A percentile compares a stretch with the other conserved stretches of the same genome.
Conservation (phyloP, 2,888 invertebrate genomes). For the Allygus modestus region DNA sequence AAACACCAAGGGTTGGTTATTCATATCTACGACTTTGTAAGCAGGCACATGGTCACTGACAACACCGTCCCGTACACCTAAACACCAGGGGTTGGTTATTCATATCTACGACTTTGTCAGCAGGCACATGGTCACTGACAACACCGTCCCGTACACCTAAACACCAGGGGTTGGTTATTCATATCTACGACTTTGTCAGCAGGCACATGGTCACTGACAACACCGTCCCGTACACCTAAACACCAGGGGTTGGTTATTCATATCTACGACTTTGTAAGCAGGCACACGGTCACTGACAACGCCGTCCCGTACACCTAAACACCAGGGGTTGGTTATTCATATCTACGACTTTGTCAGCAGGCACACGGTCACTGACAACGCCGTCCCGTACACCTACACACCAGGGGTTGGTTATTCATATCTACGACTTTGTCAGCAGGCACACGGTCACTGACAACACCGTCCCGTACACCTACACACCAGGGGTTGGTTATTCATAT, state of each 20-base stretch:
- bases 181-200: neutral
- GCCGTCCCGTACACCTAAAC: conserved; percentile 10
- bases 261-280: no score
- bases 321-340: no score
- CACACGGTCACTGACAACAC: neutral
- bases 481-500: no score
- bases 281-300: neutral
- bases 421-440: no score
- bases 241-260: no score
- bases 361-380: neutral
- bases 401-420: no score
- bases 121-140: conserved; percentile 12
- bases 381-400: conserved; percentile 8
- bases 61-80: no score
- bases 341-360: no score
- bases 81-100: neutral
- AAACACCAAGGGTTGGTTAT: no score
- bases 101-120: neutral
- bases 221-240: neutral
- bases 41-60: no score
- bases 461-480: conserved; percentile 7
- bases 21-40: no score
- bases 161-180: neutral
- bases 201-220: conserved; percentile 8
- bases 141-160: neutral